Base-by-base conservation (phyloP, 1,140 invertebrate species). In the Colletes latitarsis region DNA sequence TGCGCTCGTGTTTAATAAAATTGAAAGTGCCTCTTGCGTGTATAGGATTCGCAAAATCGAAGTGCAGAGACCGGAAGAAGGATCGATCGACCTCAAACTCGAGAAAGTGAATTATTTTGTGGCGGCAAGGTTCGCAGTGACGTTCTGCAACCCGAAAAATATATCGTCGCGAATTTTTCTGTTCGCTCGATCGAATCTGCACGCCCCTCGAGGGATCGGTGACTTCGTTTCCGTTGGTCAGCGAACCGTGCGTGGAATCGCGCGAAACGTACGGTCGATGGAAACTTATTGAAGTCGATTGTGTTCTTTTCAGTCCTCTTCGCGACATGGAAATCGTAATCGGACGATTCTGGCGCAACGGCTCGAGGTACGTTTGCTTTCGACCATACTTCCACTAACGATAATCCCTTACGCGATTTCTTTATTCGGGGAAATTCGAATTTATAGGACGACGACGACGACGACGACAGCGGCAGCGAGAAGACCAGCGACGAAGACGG, bases 291-390 rank as follows among this genome's bases (percentile, higher is more conserved):
- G 39, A 86, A 72, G 62, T 30, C 21, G 64, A 82, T 84, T 88
- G 43, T 70, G 55, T 85, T 64, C 73, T 62, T 86, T 86, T 79
- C 71, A 91, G 89, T 39, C 68, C 2, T n/a, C 69, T 21, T 71
- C 41, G 17, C 60, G 70, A 76, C 84, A 82, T 39, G 82, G 77
- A 17, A 86, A 70, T 66, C 79, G 78, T 64, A 91, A 91, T 72
- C 80, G 82, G 64, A 92, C 88, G 8, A 88, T 70, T 15, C 70
- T 85, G 58, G 86, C 74, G 17, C 89, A 91, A 53, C 72, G 87
- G 55, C 30, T 87, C 21, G 74, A 73, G 43, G 83, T 86, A 85
- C 67, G 82, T 58, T 63, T 15, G 3, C 39, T 58, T 19, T 57
- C 57, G 3, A 43, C n/a, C 4, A 5, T 64, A 41, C 17, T 21